These are phyloP conservation scores for Adoxophyes honmai DNA, from an alignment of 1,140 invertebrate species.

Conservation along the genomic window DNA sequence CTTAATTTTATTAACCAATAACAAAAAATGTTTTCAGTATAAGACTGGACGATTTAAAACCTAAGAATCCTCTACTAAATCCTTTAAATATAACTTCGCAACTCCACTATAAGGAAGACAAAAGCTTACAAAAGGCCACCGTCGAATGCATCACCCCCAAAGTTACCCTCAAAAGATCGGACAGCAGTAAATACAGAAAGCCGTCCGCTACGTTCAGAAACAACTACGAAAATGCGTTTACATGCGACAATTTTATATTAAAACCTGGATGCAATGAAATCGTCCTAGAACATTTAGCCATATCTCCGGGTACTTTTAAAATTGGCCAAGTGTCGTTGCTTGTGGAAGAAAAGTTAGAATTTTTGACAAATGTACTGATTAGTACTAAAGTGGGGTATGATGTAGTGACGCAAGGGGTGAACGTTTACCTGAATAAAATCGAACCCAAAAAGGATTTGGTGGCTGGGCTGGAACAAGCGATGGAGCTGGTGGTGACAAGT, in stretches of 20 bases:
- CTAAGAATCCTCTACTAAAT: slow-evolving; percentile 77
- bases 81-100: slow-evolving; percentile 83
- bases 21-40: slow-evolving; percentile 70
- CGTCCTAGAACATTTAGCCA: slow-evolving; percentile 79
- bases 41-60: slow-evolving; percentile 80
- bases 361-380: slow-evolving; percentile 77
- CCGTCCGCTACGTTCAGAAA: slow-evolving; percentile 70
- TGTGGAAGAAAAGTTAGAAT: slow-evolving; percentile 80
- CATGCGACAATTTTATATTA: slow-evolving; percentile 70
- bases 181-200: slow-evolving; percentile 80
- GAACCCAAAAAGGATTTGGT: slow-evolving; percentile 81
- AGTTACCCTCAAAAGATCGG: slow-evolving; percentile 78
- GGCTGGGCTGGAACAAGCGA: slow-evolving; percentile 83
- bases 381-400: slow-evolving; percentile 62
- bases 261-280: slow-evolving; percentile 87
- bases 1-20: no score
- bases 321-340: slow-evolving; percentile 80
- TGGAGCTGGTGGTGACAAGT: slow-evolving; percentile 82
- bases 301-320: slow-evolving; percentile 79
- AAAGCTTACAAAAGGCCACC: slow-evolving; percentile 82
- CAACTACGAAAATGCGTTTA: slow-evolving; percentile 82
- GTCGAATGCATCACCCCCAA: slow-evolving; percentile 80
- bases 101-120: slow-evolving; percentile 89
- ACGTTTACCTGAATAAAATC: slow-evolving; percentile 73
- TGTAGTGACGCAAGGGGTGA: slow-evolving; percentile 66